Evolutionary conservation across 2,888 invertebrate genomes (phyloP).

Genomic region (Lepas anatifera): DNA sequence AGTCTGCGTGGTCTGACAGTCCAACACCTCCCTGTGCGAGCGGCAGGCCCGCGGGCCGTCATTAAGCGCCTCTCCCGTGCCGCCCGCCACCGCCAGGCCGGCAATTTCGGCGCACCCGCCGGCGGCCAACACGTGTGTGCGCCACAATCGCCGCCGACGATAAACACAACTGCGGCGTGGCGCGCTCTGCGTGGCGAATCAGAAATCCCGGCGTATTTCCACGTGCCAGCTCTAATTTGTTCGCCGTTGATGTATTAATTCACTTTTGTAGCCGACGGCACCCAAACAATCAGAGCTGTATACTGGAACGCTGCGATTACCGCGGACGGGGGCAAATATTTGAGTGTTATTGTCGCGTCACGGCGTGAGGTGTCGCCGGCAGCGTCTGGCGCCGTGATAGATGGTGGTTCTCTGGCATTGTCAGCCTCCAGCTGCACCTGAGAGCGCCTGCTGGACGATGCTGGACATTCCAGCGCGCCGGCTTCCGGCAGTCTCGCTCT

Average conservation of each 20-base stretch:
- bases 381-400: not conserved
- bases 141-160: not conserved
- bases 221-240: constrained; percentile 3
- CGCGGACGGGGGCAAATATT: not conserved
- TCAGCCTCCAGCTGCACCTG: not conserved
- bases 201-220: not conserved
- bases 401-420: not conserved
- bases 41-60: not conserved
- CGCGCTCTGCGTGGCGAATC: not conserved
- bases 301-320: not conserved
- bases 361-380: not conserved
- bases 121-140: too few relatives aligned
- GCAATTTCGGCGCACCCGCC: not conserved
- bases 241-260: constrained; percentile 4
- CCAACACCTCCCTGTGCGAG: too few relatives aligned
- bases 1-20: too few relatives aligned
- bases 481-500: too few relatives aligned
- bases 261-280: constrained; percentile 7
- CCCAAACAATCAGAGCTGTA: not conserved
- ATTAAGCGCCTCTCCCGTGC: not conserved
- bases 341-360: not conserved
- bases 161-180: not conserved
- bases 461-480: not conserved
- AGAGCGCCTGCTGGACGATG: not conserved
- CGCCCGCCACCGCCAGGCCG: not conserved